phyloP scores from a whole-genome alignment of 2,797 vertebrate genomes.

The Crocodylus rhombifer region DNA sequence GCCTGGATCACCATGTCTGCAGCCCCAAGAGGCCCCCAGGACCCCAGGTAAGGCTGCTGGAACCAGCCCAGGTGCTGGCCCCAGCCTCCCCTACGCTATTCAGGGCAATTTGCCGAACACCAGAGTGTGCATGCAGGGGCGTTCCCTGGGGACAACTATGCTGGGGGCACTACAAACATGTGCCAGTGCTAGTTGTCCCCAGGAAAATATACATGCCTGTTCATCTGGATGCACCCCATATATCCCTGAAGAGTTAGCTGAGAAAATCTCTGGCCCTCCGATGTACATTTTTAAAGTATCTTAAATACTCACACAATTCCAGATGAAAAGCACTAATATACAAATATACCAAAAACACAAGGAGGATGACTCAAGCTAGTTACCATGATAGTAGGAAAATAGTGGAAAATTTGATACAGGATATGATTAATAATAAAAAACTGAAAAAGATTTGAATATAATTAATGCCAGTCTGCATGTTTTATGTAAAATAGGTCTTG shows the following conservation, averaged over 20 bases:
- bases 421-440: background rate
- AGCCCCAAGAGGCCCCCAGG: too few relatives aligned
- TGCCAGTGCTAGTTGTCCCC: too few relatives aligned
- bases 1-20: too few relatives aligned
- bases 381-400: conserved; percentile 22
- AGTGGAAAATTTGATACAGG: conserved; percentile 19
- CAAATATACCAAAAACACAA: background rate
- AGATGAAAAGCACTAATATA: background rate
- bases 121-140: too few relatives aligned
- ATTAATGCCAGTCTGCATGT: background rate
- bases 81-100: too few relatives aligned
- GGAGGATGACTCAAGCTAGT: conserved; percentile 16
- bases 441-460: background rate
- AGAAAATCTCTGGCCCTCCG: background rate
- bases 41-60: too few relatives aligned
- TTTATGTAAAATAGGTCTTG: background rate
- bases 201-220: too few relatives aligned
- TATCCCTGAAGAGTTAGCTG: background rate
- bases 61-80: too few relatives aligned
- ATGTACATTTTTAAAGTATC: background rate
- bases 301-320: background rate
- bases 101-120: too few relatives aligned
- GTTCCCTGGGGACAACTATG: too few relatives aligned
- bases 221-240: background rate
- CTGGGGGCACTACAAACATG: too few relatives aligned